Evolutionary conservation across 2,888 invertebrate genomes (phyloP), one percentile per base, ranked within the genome.

Genomic region (Physocephala rufipes): DNA sequence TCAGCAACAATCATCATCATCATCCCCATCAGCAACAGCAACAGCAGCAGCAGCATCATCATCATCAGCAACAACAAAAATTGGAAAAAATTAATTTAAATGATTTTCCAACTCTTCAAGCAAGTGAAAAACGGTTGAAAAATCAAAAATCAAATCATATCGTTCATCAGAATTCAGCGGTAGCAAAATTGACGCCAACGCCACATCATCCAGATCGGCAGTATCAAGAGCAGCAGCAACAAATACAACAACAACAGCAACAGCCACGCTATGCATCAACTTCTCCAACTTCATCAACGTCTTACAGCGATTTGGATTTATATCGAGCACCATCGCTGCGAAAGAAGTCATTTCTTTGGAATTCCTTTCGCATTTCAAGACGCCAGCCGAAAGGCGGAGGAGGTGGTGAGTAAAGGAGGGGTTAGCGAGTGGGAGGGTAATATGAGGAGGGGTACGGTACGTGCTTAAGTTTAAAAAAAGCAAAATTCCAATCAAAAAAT

Each of bases 291-390:
- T 73, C 78, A 28, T 74, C 77, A 36, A 72, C 74, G 51, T 65
- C 76, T 19, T 78, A 78, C 74, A 84, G 81, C 72, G 85, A 85
- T 74, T 78, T 85, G 80, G 82, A 85, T 77, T 76, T 85, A 69
- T 82, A 82, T 76, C 81, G 82, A 55, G 76, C 78, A 72, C 77
- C 80, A 69, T 79, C 76, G 47, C 71, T 81, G 73, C 77, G 81
- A 26, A 81, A 80, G 59, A 84, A 84, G 73, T 82, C 84, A 66
- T 84, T 86, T 69, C 74, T 86, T 63, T 86, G 86, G 86, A 86
- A 82, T 64, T 86, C 86, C 55, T 85, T 86, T 79, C 85, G 86
- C 47, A 77, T 85, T 78, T 84, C 85, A 73, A 84, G 86, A 75
- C 84, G 83, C 74, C 80, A 82, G 9, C 36, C 36, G 59, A 86